A percentile compares a stretch with the other conserved stretches of the same genome.
phyloP scores from a whole-genome alignment of 2,888 invertebrate species.

The Lissonota sp. region DNA sequence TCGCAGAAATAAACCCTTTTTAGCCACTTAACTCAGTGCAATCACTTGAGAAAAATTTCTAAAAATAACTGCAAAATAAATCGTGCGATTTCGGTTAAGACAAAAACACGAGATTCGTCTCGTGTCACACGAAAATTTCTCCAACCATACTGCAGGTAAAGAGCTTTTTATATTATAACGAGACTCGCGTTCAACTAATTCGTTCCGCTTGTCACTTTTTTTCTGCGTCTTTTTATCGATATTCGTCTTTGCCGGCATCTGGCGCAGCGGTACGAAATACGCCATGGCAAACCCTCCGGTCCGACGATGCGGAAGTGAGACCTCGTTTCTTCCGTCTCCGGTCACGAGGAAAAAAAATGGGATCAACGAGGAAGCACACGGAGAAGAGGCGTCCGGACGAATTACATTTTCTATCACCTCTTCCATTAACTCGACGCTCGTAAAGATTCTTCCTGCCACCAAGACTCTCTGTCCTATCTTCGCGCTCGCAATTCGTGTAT shows the following conservation, averaged over 20 bases:
- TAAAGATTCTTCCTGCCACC: constrained; percentile 43
- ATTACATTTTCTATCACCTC: constrained; percentile 68
- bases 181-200: constrained; percentile 39
- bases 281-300: constrained; percentile 20
- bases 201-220: constrained; percentile 34
- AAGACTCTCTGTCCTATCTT: constrained; percentile 20
- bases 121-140: constrained; percentile 11
- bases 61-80: neutral
- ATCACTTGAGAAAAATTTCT: constrained; percentile 12
- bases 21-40: neutral
- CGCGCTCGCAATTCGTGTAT: constrained; percentile 3
- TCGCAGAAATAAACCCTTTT: too few relatives aligned
- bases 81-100: too few relatives aligned
- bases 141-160: neutral
- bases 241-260: constrained; percentile 45
- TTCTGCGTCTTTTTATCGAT: constrained; percentile 52
- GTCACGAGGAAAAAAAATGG: constrained; percentile 61
- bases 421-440: constrained; percentile 53
- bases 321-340: constrained; percentile 59
- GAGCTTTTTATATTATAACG: constrained; percentile 12
- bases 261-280: constrained; percentile 11
- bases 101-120: neutral
- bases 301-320: constrained; percentile 53
- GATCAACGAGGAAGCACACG: constrained; percentile 53
- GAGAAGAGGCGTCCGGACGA: constrained; percentile 61